A percentile compares a stretch with the other conserved stretches of the same genome.
phyloP scores from a whole-genome alignment of 2,797 vertebrate genomes.

The Phoebastria nigripes region DNA sequence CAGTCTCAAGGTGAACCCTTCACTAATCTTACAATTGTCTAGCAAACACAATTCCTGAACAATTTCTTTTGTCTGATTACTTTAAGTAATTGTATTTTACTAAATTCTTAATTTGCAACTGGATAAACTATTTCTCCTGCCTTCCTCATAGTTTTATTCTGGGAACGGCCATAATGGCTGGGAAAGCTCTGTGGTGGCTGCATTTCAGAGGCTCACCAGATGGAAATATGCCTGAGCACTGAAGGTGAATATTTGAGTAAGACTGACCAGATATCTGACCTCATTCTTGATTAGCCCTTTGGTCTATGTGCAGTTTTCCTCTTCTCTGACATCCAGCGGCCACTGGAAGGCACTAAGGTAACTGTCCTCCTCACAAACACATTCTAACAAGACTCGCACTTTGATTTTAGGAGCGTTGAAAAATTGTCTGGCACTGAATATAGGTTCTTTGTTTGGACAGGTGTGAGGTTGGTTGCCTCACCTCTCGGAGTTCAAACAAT shows the following conservation, averaged over 20 bases:
- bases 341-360: not conserved
- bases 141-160: not conserved
- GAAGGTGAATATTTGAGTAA: not conserved
- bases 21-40: not conserved
- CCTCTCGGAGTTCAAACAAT: not conserved
- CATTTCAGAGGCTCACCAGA: not conserved
- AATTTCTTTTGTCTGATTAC: not conserved
- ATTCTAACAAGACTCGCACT: not conserved
- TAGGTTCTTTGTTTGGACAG: not conserved
- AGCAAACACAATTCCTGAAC: not conserved
- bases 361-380: not conserved
- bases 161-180: not conserved
- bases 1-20: not conserved
- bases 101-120: not conserved
- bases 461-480: not conserved
- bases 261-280: not conserved
- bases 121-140: not conserved
- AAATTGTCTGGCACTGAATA: not conserved
- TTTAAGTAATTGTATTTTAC: not conserved
- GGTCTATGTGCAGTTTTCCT: not conserved
- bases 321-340: not conserved
- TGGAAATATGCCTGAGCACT: not conserved
- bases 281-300: not conserved
- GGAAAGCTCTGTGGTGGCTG: not conserved
- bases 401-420: accelerated